phyloP scores from a whole-genome alignment of 2,888 invertebrate genomes.

The Caenorhabditis wallacei region DNA sequence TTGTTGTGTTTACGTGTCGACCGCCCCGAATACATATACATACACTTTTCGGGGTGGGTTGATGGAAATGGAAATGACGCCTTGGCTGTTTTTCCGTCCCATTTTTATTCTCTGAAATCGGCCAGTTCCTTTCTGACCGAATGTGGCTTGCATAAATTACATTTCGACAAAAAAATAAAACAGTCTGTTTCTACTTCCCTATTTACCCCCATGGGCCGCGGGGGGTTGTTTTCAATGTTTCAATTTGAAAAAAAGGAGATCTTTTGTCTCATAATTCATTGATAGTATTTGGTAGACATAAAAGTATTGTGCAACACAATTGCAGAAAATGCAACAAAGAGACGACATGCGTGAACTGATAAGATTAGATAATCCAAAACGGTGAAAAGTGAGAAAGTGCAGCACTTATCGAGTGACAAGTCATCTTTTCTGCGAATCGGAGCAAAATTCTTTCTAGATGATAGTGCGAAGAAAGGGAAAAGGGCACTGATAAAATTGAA shows the following conservation, averaged over 20 bases:
- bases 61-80: constrained; percentile 27
- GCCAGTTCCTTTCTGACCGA: not conserved
- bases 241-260: not conserved
- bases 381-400: constrained; percentile 34
- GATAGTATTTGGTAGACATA: constrained; percentile 16
- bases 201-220: not conserved
- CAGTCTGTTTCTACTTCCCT: constrained; percentile 5
- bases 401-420: constrained; percentile 43
- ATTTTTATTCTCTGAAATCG: constrained; percentile 3
- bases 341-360: constrained; percentile 35
- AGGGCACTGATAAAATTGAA: constrained; percentile 33
- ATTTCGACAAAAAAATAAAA: not conserved
- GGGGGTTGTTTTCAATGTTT: constrained; percentile 19
- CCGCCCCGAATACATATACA: constrained; percentile 48
- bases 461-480: too few relatives aligned
- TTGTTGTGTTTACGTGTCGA: constrained; percentile 61
- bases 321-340: constrained; percentile 33
- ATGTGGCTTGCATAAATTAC: constrained; percentile 34
- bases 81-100: constrained; percentile 4
- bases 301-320: constrained; percentile 33
- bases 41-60: constrained; percentile 25
- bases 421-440: constrained; percentile 42
- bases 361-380: constrained; percentile 44
- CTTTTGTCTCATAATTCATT: constrained; percentile 20
- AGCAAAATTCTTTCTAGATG: constrained; percentile 23